These are phyloP conservation scores for Protobothrops mucrosquamatus DNA, from an alignment of 2,113 vertebrate species.

Conservation along the genomic window DNA sequence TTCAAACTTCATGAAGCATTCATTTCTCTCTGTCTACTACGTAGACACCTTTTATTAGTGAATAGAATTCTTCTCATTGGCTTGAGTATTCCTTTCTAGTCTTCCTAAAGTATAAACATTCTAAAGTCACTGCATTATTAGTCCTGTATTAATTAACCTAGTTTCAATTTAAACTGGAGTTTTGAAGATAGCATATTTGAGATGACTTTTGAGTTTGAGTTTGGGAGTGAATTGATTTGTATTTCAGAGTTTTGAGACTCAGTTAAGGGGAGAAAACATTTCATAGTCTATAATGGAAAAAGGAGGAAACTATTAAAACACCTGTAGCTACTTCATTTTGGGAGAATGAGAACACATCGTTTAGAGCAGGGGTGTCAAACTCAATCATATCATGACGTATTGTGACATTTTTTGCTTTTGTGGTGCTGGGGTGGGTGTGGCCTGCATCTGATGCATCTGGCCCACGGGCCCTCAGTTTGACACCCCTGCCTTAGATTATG, in stretches of 20 bases:
- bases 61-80: background rate
- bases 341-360: background rate
- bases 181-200: background rate
- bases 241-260: background rate
- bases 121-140: background rate
- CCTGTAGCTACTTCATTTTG: background rate
- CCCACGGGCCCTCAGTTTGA: too few relatives aligned
- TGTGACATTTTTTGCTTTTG: too few relatives aligned
- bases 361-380: too few relatives aligned
- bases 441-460: too few relatives aligned
- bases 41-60: background rate
- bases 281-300: background rate
- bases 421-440: too few relatives aligned
- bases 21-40: background rate
- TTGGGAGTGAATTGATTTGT: background rate
- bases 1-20: background rate
- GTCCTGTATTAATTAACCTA: background rate
- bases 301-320: background rate
- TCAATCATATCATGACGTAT: too few relatives aligned
- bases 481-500: too few relatives aligned
- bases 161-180: background rate
- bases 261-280: background rate
- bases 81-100: background rate
- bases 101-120: too few relatives aligned
- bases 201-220: background rate